Evolutionary conservation across 2,113 vertebrate species (phyloP).

Genomic region (Cynopterus brachyotis): DNA sequence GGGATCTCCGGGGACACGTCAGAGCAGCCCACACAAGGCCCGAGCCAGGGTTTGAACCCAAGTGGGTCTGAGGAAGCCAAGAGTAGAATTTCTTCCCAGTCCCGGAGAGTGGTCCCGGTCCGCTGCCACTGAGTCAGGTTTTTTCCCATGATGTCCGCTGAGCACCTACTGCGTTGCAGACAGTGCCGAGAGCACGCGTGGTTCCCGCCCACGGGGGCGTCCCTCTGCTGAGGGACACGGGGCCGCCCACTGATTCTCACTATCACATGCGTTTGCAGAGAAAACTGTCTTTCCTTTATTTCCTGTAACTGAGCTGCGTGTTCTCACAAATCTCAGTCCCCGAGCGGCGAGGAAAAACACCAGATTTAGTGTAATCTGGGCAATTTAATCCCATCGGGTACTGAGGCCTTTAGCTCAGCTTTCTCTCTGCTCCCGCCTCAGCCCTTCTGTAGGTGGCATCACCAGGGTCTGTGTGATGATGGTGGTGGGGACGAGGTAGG

Average conservation of each 20-base stretch:
- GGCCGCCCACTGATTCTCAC: not conserved
- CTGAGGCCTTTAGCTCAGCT: not conserved
- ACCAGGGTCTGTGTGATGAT: not conserved
- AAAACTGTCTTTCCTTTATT: not conserved
- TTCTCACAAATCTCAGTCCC: not conserved
- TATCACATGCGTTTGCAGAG: not conserved
- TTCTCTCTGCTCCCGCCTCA: not conserved
- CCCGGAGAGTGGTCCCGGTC: not conserved
- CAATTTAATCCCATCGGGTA: not conserved
- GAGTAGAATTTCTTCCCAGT: not conserved
- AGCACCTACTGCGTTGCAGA: fast-evolving
- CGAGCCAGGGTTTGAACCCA: not conserved
- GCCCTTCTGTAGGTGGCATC: not conserved
- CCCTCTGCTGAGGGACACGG: not conserved
- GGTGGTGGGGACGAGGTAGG: fast-evolving
- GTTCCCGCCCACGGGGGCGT: fast-evolving
- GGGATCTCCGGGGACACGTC: not conserved
- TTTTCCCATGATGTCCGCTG: fast-evolving
- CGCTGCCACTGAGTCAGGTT: fast-evolving
- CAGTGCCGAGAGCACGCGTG: not conserved
- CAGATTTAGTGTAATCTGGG: not conserved
- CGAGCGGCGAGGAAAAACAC: not conserved
- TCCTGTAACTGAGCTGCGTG: not conserved
- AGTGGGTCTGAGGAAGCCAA: not conserved
- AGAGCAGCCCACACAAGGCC: not conserved